Evolutionary conservation across 2,888 invertebrate species (phyloP).

Genomic region (Junonia oenone): DNA sequence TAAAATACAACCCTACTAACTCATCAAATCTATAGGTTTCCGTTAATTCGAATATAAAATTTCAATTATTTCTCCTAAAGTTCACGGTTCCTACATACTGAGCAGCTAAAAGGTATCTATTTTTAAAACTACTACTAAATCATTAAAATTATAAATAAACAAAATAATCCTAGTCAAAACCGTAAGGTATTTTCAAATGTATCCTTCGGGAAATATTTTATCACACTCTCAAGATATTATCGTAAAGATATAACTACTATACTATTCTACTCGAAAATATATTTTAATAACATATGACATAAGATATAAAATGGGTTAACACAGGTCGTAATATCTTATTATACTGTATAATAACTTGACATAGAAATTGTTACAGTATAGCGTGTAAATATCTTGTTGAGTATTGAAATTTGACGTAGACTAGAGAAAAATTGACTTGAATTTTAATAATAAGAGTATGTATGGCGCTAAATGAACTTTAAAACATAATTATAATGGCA

Average conservation of each 20-base stretch:
- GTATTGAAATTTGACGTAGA: slow-evolving; percentile 40
- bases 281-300: slow-evolving; percentile 6
- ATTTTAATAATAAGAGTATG: not conserved
- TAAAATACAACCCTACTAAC: not conserved
- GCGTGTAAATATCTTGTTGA: slow-evolving; percentile 57
- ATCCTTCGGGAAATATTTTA: not conserved
- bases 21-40: not conserved
- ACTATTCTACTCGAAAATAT: slow-evolving; percentile 4
- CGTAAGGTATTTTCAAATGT: not conserved
- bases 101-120: not conserved
- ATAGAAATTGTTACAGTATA: slow-evolving; percentile 59
- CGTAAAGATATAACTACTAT: too few species aligned
- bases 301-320: not conserved
- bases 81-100: not conserved
- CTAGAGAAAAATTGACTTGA: slow-evolving; percentile 13
- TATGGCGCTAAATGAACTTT: slow-evolving; percentile 1
- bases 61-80: not conserved
- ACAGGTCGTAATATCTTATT: not conserved
- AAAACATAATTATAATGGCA: not conserved
- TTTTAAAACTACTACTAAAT: not conserved
- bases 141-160: not conserved
- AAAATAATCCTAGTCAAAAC: slow-evolving; percentile 1
- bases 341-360: slow-evolving; percentile 10
- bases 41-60: not conserved
- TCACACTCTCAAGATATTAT: not conserved